Conservation (phyloP, 2,113 vertebrate genomes). For the Ochotona princeps region DNA sequence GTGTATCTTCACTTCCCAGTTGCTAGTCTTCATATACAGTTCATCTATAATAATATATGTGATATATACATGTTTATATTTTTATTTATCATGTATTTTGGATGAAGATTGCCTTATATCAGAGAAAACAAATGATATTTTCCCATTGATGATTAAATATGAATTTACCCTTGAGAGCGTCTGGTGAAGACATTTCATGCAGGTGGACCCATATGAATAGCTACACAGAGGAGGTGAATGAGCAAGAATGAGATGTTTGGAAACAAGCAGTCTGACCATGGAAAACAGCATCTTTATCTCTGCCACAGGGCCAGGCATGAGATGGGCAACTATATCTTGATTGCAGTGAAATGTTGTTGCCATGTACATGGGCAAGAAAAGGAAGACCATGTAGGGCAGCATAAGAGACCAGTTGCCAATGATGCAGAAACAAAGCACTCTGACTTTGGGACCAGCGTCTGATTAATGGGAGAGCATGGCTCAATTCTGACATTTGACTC, state of each 20-base stretch:
- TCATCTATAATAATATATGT: too few species aligned
- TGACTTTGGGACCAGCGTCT: not conserved
- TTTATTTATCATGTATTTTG: too few species aligned
- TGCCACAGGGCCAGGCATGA: not conserved
- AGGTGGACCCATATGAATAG: not conserved
- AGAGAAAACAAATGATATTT: too few species aligned
- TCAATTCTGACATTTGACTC: too few species aligned
- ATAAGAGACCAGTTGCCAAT: not conserved
- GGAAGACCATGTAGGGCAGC: not conserved
- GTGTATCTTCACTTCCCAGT: too few species aligned
- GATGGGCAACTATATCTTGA: not conserved
- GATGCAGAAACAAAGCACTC: not conserved
- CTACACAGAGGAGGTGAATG: not conserved
- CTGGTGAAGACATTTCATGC: not conserved
- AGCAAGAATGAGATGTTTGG: not conserved
- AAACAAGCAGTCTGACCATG: not conserved
- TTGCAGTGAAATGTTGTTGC: conserved; percentile 18
- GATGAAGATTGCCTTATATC: too few species aligned
- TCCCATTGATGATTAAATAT: not conserved
- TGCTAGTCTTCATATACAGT: too few species aligned
- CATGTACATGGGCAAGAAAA: conserved; percentile 45
- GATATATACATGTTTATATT: too few species aligned
- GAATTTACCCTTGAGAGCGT: not conserved
- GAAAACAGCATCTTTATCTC: not conserved
- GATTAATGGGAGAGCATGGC: not conserved